phyloP scores from a whole-genome alignment of 2,113 vertebrate species.

The Sminthopsis crassicaudata region DNA sequence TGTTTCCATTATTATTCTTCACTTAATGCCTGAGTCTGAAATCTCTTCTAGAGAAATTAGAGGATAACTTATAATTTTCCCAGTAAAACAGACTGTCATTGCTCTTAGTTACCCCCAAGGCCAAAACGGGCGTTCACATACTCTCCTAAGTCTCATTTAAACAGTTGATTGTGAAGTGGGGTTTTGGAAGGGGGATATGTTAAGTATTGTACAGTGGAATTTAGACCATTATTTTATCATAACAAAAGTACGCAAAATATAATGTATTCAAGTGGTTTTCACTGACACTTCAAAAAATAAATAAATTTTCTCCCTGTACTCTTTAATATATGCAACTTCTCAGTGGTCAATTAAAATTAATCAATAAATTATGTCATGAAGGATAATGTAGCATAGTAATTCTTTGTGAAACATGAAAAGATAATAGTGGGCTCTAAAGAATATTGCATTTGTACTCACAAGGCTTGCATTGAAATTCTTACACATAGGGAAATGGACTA shows the following conservation, averaged over 20 bases:
- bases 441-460: neutral
- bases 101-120: neutral
- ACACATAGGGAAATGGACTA: neutral
- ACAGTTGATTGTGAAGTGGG: neutral
- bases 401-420: neutral
- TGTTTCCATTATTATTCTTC: constrained; percentile 50
- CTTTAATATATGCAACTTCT: neutral
- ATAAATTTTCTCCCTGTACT: neutral
- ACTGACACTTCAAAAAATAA: neutral
- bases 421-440: neutral
- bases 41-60: constrained; percentile 29
- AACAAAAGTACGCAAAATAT: neutral
- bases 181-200: neutral
- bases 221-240: constrained; percentile 26
- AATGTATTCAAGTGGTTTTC: neutral
- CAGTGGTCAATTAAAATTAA: neutral
- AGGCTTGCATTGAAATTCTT: neutral
- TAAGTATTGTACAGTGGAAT: constrained; percentile 2
- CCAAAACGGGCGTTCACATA: neutral
- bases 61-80: constrained; percentile 42
- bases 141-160: neutral
- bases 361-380: neutral
- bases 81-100: constrained; percentile 12
- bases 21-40: constrained; percentile 58
- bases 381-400: neutral